These are phyloP conservation scores for Heliocidaris erythrogramma DNA, from an alignment of 35 echinoderm and acorn worm species.

Conservation along the genomic window DNA sequence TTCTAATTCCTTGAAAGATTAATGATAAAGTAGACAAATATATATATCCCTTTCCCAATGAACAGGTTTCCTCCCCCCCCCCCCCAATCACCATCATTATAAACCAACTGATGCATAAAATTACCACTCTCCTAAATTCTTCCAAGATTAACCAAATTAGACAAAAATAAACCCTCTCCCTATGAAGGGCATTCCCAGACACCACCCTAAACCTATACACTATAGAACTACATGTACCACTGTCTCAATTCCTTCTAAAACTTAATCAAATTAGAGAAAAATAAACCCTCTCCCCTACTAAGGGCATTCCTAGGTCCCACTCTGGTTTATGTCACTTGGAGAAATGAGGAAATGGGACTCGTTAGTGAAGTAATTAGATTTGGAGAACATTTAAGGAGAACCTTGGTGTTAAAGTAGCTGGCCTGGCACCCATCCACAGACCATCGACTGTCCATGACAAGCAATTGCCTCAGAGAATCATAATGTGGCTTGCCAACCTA, in stretches of 20 bases:
- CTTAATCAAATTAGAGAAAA: neutral
- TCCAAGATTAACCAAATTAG: neutral
- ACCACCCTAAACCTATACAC: neutral
- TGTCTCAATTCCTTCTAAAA: neutral
- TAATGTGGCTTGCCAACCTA: neutral
- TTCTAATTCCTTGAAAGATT: too few relatives aligned
- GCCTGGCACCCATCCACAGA: neutral
- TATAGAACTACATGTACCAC: neutral
- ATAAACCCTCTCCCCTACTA: neutral
- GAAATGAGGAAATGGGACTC: conserved; percentile 15
- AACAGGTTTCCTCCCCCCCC: too few relatives aligned
- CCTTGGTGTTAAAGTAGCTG: neutral
- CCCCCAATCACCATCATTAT: too few relatives aligned
- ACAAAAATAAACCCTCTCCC: neutral
- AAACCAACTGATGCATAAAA: neutral
- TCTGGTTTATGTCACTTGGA: neutral
- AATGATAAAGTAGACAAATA: too few relatives aligned
- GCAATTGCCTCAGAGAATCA: neutral
- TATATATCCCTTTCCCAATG: too few relatives aligned
- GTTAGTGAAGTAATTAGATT: conserved; percentile 35
- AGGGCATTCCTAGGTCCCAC: neutral
- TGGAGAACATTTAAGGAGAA: neutral
- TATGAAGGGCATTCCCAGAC: neutral
- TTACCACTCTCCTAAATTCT: neutral
- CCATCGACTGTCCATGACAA: neutral